Evolutionary conservation across 2,888 invertebrate genomes (phyloP).

Genomic region (Mamestra brassicae): DNA sequence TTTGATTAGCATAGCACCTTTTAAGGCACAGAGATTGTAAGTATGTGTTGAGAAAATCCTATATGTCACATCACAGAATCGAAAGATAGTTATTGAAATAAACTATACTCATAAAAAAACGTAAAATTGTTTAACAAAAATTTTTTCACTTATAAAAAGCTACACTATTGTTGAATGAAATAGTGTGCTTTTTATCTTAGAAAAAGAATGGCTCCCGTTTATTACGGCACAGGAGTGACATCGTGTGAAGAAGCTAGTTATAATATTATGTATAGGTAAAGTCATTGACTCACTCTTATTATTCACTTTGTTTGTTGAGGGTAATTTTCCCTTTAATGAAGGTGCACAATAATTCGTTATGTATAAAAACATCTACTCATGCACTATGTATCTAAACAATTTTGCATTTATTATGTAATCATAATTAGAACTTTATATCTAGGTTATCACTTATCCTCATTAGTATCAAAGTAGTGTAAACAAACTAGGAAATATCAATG

Average conservation of each 20-base stretch:
- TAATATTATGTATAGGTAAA: neutral
- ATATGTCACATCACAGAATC: neutral
- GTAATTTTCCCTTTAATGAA: constrained; percentile 12
- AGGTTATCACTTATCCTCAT: constrained; percentile 18
- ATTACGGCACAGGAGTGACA: neutral
- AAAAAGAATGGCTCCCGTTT: neutral
- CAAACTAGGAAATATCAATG: constrained; percentile 16
- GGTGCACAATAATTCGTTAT: constrained; percentile 10
- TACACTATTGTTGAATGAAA: neutral
- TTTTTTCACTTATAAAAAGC: neutral
- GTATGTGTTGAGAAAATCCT: neutral
- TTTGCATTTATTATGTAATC: constrained; percentile 54
- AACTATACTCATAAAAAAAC: neutral
- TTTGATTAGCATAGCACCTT: constrained; percentile 12
- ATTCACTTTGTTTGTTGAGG: neutral
- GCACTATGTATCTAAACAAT: constrained; percentile 31
- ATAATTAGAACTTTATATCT: constrained; percentile 33
- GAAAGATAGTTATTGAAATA: neutral
- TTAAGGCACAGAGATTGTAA: neutral
- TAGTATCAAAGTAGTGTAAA: constrained; percentile 20
- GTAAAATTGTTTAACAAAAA: neutral
- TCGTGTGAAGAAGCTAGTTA: neutral
- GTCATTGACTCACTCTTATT: constrained; percentile 1
- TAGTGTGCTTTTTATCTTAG: neutral
- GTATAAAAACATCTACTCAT: neutral